Evolutionary conservation across 2,113 vertebrate species (phyloP).

Genomic region (Triplophysa dalaica): DNA sequence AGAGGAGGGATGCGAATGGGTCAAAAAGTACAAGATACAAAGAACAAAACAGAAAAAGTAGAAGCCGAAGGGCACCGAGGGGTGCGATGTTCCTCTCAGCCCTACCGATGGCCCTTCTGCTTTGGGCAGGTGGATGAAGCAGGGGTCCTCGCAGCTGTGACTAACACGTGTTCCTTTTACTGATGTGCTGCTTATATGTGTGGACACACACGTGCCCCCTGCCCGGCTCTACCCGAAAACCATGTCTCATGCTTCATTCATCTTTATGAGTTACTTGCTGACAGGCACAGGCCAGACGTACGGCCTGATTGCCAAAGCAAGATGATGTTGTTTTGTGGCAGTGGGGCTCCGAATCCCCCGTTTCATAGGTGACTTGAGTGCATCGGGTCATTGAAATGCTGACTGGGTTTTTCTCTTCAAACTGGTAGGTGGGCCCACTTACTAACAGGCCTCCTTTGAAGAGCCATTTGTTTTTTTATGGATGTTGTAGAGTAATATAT

Average conservation of each 20-base stretch:
- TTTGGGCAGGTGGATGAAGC: slow-evolving; percentile 32
- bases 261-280: slow-evolving; percentile 38
- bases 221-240: slow-evolving; percentile 4
- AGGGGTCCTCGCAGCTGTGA: background rate
- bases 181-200: slow-evolving; percentile 44
- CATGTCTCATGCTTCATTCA: slow-evolving; percentile 14
- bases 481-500: background rate
- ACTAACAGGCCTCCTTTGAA: background rate
- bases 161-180: slow-evolving; percentile 46
- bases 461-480: background rate
- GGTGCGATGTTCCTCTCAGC: background rate
- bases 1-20: background rate
- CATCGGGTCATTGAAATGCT: slow-evolving; percentile 38
- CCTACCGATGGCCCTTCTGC: slow-evolving; percentile 13
- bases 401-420: background rate
- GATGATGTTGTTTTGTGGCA: background rate
- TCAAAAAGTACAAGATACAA: background rate
- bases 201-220: background rate
- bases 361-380: slow-evolving; percentile 3
- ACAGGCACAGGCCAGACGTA: slow-evolving; percentile 20
- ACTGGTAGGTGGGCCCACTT: too few relatives aligned
- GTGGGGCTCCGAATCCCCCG: background rate
- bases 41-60: background rate
- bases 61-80: background rate
- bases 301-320: background rate